Percentiles rank a stretch among this genome's conserved stretches.
Conservation (phyloP, 1,140 invertebrate species). For the Glossosoma conforme region DNA sequence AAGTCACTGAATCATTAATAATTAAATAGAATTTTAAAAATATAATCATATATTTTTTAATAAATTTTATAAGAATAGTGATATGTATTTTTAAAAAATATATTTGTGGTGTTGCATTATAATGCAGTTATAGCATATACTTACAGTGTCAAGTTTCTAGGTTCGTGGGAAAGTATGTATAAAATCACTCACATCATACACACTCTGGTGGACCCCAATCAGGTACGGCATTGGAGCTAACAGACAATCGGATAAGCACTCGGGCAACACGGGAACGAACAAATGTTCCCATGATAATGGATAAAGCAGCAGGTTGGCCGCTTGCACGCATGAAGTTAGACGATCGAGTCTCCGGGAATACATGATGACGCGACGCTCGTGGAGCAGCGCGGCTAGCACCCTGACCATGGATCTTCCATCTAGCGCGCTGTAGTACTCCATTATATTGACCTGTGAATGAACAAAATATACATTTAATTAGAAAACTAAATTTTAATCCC, state of each 20-base stretch:
- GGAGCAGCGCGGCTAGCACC: constrained; percentile 90
- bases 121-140: not conserved
- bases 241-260: constrained; percentile 83
- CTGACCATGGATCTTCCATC: constrained; percentile 89
- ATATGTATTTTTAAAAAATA: not conserved
- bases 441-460: constrained; percentile 81
- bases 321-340: constrained; percentile 89
- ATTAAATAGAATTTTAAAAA: not conserved
- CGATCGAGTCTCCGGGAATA: constrained; percentile 81
- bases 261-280: constrained; percentile 90
- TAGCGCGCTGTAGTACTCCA: constrained; percentile 93
- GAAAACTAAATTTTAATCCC: too few relatives aligned
- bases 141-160: not conserved
- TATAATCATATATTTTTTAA: not conserved
- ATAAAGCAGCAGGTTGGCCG: constrained; percentile 88
- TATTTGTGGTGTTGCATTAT: not conserved
- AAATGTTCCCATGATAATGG: constrained; percentile 99
- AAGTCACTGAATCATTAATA: not conserved
- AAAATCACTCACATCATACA: constrained; percentile 64
- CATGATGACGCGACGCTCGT: constrained; percentile 88
- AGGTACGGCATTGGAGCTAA: constrained; percentile 92
- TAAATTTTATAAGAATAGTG: not conserved
- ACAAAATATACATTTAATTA: not conserved
- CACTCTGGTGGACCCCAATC: constrained; percentile 82
- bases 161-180: not conserved